Percentiles rank a stretch among this genome's conserved stretches.
Conservation (phyloP, 2,888 invertebrate genomes). For the Pandemis corylana region DNA sequence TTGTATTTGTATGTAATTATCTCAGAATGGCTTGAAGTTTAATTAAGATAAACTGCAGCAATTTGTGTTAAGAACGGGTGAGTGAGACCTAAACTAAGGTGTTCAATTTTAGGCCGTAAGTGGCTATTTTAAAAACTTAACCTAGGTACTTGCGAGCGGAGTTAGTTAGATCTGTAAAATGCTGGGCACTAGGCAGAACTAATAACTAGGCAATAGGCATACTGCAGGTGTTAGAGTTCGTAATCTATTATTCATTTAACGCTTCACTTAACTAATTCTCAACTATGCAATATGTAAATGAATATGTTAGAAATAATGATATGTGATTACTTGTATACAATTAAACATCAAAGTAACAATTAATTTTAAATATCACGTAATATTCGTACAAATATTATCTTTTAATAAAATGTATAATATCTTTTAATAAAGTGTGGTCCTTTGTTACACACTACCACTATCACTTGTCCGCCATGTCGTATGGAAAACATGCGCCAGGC, state of each 20-base stretch:
- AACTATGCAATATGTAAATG: constrained; percentile 44
- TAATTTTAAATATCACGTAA: constrained; percentile 81
- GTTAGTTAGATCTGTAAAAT: not conserved
- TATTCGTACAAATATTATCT: constrained; percentile 76
- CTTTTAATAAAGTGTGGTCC: constrained; percentile 68
- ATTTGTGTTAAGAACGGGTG: constrained; percentile 4
- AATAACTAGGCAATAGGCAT: not conserved
- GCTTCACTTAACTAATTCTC: constrained; percentile 48
- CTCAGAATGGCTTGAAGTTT: not conserved
- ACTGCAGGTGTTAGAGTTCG: not conserved
- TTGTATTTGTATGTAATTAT: constrained; percentile 2
- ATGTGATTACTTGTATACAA: constrained; percentile 77
- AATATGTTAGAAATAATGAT: constrained; percentile 77
- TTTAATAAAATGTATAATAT: constrained; percentile 69
- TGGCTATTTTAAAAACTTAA: not conserved
- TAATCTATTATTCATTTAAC: constrained; percentile 23
- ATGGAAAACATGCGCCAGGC: constrained; percentile 4
- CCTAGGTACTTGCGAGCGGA: constrained; percentile 1
- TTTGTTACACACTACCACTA: constrained; percentile 66
- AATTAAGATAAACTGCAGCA: constrained; percentile 4
- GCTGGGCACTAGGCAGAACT: constrained; percentile 2
- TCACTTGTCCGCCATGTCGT: constrained; percentile 59
- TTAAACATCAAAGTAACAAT: constrained; percentile 76
- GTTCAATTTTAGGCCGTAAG: constrained; percentile 3
- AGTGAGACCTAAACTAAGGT: constrained; percentile 25